A percentile compares a stretch with the other conserved stretches of the same genome.
Evolutionary conservation across 2,797 vertebrate genomes (phyloP).

Genomic region (Columba guinea): DNA sequence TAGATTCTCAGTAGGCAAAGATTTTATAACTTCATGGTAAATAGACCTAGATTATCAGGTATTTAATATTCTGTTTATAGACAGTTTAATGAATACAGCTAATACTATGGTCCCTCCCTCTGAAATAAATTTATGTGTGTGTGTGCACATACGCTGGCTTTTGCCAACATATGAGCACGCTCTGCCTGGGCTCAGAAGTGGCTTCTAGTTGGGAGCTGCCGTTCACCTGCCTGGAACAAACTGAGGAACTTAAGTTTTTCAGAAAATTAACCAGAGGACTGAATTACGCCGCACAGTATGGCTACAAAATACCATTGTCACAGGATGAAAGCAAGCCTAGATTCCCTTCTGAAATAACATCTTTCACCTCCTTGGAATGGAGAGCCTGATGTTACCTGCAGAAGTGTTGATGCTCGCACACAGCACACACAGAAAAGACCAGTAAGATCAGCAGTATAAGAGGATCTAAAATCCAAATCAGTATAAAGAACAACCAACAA

Average conservation of each 20-base stretch:
- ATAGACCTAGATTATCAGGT: neutral
- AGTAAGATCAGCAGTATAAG: neutral
- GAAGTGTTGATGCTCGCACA: neutral
- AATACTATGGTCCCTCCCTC: neutral
- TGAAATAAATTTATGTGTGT: neutral
- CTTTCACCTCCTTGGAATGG: neutral
- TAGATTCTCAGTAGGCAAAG: neutral
- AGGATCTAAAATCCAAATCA: neutral
- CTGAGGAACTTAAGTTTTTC: neutral
- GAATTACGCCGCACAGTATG: neutral
- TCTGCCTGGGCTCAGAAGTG: neutral
- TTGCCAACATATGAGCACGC: neutral
- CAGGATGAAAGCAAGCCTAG: neutral
- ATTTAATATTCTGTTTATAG: neutral
- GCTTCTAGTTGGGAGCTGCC: neutral
- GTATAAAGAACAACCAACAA: neutral
- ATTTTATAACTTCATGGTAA: neutral
- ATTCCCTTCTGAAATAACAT: neutral
- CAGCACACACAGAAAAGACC: neutral
- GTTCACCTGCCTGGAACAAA: neutral
- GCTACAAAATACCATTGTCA: neutral
- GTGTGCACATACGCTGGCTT: neutral
- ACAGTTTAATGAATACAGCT: neutral
- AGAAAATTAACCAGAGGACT: neutral
- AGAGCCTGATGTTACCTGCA: neutral